Percentiles rank a stretch among this genome's conserved stretches.
These are phyloP conservation scores for Pterocles burchelli DNA, from an alignment of 2,113 vertebrate species.

Conservation along the genomic window DNA sequence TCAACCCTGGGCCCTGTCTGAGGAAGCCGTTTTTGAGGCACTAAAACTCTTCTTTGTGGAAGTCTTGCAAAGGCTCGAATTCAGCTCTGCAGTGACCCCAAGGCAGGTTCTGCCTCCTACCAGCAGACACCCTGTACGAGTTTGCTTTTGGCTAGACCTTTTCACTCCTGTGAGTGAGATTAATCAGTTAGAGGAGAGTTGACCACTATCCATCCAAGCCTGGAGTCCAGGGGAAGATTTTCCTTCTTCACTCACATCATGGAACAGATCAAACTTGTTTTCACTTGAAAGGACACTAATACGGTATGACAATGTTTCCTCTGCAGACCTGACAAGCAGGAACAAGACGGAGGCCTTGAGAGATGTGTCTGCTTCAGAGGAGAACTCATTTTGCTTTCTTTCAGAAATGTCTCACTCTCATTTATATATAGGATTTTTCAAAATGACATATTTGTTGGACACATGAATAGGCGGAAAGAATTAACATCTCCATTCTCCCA, in stretches of 20 bases:
- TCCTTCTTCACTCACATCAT: background rate
- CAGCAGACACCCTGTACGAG: background rate
- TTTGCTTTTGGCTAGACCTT: background rate
- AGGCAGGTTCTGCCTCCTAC: background rate
- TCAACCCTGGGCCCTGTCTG: background rate
- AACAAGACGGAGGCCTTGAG: background rate
- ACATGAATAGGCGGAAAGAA: background rate
- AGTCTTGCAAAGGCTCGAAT: background rate
- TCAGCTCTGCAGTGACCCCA: background rate
- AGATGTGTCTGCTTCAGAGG: background rate
- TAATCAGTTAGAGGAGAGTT: background rate
- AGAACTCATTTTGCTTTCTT: slow-evolving; percentile 39
- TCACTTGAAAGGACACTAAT: background rate
- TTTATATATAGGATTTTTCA: background rate
- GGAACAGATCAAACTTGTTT: slow-evolving; percentile 7
- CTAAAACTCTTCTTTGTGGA: background rate
- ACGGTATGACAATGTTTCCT: background rate
- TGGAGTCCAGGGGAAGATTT: background rate
- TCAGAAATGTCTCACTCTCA: background rate
- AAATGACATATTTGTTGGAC: background rate
- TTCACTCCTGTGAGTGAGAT: background rate
- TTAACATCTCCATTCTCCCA: background rate
- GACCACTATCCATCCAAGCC: background rate
- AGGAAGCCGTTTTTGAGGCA: background rate
- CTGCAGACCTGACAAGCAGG: background rate